Evolutionary conservation across 2,797 vertebrate species (phyloP).

Genomic region (Miichthys miiuy): DNA sequence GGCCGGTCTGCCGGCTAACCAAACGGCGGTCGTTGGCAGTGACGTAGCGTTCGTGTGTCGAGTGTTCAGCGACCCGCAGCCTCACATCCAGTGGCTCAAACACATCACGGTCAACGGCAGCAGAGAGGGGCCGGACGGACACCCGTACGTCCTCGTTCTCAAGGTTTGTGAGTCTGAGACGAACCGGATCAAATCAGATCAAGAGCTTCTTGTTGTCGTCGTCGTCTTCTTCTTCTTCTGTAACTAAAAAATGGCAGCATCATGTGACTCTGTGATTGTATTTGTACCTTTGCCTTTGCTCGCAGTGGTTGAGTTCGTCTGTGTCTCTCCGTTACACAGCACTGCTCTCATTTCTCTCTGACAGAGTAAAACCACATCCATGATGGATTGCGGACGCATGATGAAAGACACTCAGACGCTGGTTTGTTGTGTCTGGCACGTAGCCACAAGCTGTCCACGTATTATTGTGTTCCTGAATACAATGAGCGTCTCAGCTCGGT

Average conservation of each 20-base stretch:
- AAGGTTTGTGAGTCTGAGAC: slow-evolving; percentile 82
- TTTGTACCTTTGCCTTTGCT: neutral
- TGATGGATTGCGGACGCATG: neutral
- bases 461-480: neutral
- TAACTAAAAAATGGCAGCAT: neutral
- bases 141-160: slow-evolving; percentile 89
- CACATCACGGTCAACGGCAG: slow-evolving; percentile 92
- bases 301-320: neutral
- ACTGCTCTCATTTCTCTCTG: slow-evolving; percentile 11
- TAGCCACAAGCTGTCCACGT: neutral
- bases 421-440: slow-evolving; percentile 11
- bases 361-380: slow-evolving; percentile 29
- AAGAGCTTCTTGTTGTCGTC: no score
- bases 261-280: neutral
- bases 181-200: no score
- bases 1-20: slow-evolving; percentile 92
- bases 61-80: slow-evolving; percentile 93
- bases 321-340: neutral
- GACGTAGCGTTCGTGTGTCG: slow-evolving; percentile 92
- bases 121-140: slow-evolving; percentile 87
- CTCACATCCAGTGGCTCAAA: slow-evolving; percentile 95
- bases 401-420: slow-evolving; percentile 13
- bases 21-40: slow-evolving; percentile 88
- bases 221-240: no score
- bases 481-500: neutral